Evolutionary conservation across 1,140 invertebrate species (phyloP), one percentile per base, ranked within the genome.

Genomic region (Fopius arisanus): DNA sequence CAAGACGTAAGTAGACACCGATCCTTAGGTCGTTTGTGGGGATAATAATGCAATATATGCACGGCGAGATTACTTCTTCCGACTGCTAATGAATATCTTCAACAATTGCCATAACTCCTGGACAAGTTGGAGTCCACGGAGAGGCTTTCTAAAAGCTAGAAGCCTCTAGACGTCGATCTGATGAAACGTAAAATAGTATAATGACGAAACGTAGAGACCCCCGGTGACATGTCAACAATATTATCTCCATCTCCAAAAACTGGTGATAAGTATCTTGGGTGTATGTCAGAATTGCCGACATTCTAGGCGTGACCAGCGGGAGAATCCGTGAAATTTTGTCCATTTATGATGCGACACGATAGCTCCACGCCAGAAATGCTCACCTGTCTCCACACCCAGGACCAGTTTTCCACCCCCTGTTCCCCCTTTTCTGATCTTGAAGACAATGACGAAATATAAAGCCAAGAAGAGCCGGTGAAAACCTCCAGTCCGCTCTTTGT

Each of bases 371-470:
- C 54, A 59, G n/a, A n/a, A n/a, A n/a, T 48, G 43, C 16, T 59
- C 54, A 59, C 54, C 54, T 59, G 54, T 59, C 54, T 26, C 54
- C 23, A 59, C 54, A 59, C 23, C 54, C 54, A 59, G 54, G 54
- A 59, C 23, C 21, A 59, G 16, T 28, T 5, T 26, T 23, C 54
- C 23, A 7, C 54, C 3, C 23, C 10, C 51, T 9, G 3, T 48
- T 54, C 51, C 23, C n/a, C 16, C 41, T 48, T 2, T 21, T 51
- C 19, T 16, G 19, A 19, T 21, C 19, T 51, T 51, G 6, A 26
- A 59, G 54, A 59, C 54, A 59, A 62, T 71, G 69, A 63, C 23
- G 40, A 40, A 40, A 41, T 62, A 71, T 63, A 40, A 63, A 59
- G 26, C 26, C 28, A 33, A 70, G 31, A 68, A 48, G 29, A 41